Evolutionary conservation across 2,113 vertebrate genomes (phyloP).

Genomic region (Ailuropoda melanoleuca): DNA sequence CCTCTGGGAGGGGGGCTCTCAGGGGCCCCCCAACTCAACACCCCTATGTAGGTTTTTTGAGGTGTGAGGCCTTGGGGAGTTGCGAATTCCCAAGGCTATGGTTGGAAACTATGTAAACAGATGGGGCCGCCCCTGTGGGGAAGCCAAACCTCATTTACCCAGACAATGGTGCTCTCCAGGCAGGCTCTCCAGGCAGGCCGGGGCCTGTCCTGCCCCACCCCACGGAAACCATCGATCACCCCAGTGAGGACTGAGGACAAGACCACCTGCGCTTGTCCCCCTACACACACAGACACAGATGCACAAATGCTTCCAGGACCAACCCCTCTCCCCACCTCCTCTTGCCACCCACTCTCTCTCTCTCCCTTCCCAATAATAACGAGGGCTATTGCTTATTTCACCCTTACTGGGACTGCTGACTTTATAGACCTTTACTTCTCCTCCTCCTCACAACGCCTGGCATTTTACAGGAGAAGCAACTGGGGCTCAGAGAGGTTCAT

Average conservation of each 20-base stretch:
- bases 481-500: neutral
- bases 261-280: conserved; percentile 59
- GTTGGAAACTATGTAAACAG: conserved; percentile 78
- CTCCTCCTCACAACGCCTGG: neutral
- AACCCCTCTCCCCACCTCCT: neutral
- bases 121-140: conserved; percentile 79
- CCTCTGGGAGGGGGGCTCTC: neutral
- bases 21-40: neutral
- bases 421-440: neutral
- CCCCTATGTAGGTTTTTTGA: neutral
- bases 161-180: conserved; percentile 79
- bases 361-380: neutral
- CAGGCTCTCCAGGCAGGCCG: conserved; percentile 23
- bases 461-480: neutral
- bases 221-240: conserved; percentile 77
- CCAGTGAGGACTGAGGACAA: conserved; percentile 2
- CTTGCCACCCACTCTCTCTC: neutral
- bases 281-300: neutral
- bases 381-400: neutral
- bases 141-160: conserved; percentile 80
- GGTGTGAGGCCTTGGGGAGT: neutral
- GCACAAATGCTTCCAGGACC: neutral
- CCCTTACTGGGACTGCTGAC: neutral
- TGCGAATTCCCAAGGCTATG: conserved; percentile 52
- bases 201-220: neutral